These are phyloP conservation scores for Noctua janthe DNA, from an alignment of 2,888 invertebrate species.

Conservation along the genomic window DNA sequence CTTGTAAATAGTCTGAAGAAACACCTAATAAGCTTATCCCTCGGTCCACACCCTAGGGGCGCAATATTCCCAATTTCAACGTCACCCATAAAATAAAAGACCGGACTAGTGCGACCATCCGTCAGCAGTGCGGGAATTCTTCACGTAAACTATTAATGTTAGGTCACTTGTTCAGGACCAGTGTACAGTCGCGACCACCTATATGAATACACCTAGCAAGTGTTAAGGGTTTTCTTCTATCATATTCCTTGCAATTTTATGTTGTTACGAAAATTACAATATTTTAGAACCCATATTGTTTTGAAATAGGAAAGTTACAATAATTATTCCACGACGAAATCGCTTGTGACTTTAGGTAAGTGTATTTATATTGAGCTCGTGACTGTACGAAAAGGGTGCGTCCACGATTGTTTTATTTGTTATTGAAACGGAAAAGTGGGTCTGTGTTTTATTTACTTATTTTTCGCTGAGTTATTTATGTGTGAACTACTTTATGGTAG, in stretches of 20 bases:
- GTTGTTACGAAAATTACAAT: neutral
- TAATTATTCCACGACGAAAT: neutral
- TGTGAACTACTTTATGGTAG: conserved; percentile 13
- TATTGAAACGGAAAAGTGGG: conserved; percentile 46
- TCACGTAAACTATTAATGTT: conserved; percentile 37
- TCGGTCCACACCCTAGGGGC: conserved; percentile 39
- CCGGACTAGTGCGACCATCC: conserved; percentile 49
- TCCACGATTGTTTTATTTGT: conserved; percentile 49
- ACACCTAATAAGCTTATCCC: conserved; percentile 9
- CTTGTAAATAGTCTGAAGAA: neutral
- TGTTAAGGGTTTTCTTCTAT: neutral
- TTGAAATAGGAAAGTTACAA: neutral
- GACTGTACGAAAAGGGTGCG: conserved; percentile 33
- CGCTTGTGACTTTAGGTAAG: neutral
- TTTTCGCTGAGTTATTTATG: conserved; percentile 44
- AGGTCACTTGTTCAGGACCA: conserved; percentile 24
- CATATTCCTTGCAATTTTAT: neutral
- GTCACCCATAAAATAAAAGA: conserved; percentile 68
- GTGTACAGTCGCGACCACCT: conserved; percentile 11
- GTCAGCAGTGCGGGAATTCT: conserved; percentile 38
- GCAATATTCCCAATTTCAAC: conserved; percentile 69
- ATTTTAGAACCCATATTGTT: neutral
- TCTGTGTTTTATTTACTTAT: conserved; percentile 55
- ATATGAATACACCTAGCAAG: neutral
- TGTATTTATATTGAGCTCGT: neutral